A percentile compares a stretch with the other conserved stretches of the same genome.
phyloP scores from a whole-genome alignment of 2,113 vertebrate genomes.

The Orcinus orca region DNA sequence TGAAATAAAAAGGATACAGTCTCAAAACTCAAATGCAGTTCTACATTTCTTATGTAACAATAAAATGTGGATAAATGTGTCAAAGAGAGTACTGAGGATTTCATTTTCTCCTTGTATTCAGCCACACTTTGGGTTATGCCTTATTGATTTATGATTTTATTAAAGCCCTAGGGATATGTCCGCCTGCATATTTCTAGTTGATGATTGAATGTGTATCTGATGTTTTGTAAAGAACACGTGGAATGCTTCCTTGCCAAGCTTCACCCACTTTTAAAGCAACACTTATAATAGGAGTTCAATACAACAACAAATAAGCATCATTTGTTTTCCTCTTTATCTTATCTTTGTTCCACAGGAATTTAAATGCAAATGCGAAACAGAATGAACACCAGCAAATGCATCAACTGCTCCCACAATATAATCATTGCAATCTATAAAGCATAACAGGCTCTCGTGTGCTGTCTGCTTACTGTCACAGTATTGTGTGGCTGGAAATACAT shows the following conservation, averaged over 20 bases:
- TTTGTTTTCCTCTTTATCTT: slow-evolving; percentile 81
- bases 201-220: slow-evolving; percentile 58
- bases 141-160: slow-evolving; percentile 81
- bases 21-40: neutral
- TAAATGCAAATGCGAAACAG: slow-evolving; percentile 80
- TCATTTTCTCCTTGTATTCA: slow-evolving; percentile 73
- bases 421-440: slow-evolving; percentile 70
- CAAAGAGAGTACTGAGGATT: slow-evolving; percentile 61
- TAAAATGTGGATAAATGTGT: slow-evolving; percentile 61
- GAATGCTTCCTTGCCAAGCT: slow-evolving; percentile 40
- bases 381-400: slow-evolving; percentile 75
- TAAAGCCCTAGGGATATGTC: slow-evolving; percentile 69
- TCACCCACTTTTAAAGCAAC: slow-evolving; percentile 54
- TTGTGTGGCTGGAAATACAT: slow-evolving; percentile 58
- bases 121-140: slow-evolving; percentile 71
- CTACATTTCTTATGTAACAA: slow-evolving; percentile 49
- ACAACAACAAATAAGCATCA: slow-evolving; percentile 75
- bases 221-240: slow-evolving; percentile 46
- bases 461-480: slow-evolving; percentile 71
- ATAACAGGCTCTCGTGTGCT: slow-evolving; percentile 65
- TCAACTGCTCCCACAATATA: slow-evolving; percentile 57
- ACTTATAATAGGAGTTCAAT: slow-evolving; percentile 70
- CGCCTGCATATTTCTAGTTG: slow-evolving; percentile 64
- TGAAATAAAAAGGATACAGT: slow-evolving; percentile 32
- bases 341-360: slow-evolving; percentile 80